Evolutionary conservation across 1,140 invertebrate genomes (phyloP), one percentile per base, ranked within the genome.

Genomic region (Idris sp.): DNA sequence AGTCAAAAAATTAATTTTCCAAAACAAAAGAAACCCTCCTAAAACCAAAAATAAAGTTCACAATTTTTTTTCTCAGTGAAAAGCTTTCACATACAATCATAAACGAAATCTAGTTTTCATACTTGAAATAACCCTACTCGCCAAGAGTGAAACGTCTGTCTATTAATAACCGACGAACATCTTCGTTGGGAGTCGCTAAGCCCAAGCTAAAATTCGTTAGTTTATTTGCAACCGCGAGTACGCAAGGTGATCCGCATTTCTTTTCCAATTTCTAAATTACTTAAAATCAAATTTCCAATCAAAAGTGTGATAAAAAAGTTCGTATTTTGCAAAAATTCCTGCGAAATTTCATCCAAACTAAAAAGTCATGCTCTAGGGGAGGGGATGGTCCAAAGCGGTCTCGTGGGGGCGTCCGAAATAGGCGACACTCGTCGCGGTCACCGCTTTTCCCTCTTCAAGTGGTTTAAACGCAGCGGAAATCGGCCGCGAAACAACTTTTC

Each of bases 41-140:
- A n/a, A n/a, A n/a, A n/a, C n/a, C n/a, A n/a, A n/a, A n/a, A n/a
- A n/a, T n/a, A n/a, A n/a, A n/a, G n/a, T n/a, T n/a, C n/a, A n/a
- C n/a, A n/a, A n/a, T n/a, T n/a, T n/a, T n/a, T n/a, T n/a, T n/a
- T n/a, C n/a, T n/a, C n/a, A 7, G 13, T 53, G 48, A 72, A 58
- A 65, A 31, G 36, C 15, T 43, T 68, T 74, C 68, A n/a, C 49
- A 49, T 41, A 28, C 49, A 38, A 36, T 43, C 59, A 61, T 65
- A 74, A 53, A 26, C 48, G 53, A n/a, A 67, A 16, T 40, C 56
- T 43, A 5, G 49, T 62, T 58, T 46, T 38, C 81, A 64, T 79
- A 82, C 79, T 83, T 84, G 82, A 84, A 84, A 84, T 83, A 84
- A 83, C 80, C 79, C n/a, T n/a, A n/a, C 19, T 71, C 58, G 76